A percentile compares a stretch with the other conserved stretches of the same genome.
Evolutionary conservation across 1,140 invertebrate species (phyloP).

Genomic region (Drosophila biarmipes): DNA sequence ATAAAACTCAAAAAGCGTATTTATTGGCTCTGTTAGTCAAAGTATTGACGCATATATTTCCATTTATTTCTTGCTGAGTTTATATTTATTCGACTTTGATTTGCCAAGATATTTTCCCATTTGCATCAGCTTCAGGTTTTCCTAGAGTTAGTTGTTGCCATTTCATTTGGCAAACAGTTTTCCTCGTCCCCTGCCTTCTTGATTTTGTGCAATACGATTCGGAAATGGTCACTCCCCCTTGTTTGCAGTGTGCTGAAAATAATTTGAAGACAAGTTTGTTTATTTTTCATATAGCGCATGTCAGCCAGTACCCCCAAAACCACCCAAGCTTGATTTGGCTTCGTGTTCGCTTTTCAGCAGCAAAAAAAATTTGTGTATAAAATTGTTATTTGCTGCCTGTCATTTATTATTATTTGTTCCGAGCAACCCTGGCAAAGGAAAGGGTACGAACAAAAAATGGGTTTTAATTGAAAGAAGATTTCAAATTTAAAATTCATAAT

Average conservation of each 20-base stretch:
- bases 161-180: constrained; percentile 53
- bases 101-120: constrained; percentile 13
- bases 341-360: constrained; percentile 17
- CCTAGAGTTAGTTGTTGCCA: constrained; percentile 13
- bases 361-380: constrained; percentile 20
- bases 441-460: constrained; percentile 7
- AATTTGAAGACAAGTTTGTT: constrained; percentile 66
- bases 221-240: constrained; percentile 9
- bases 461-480: constrained; percentile 73
- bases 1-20: constrained; percentile 2
- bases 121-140: constrained; percentile 22
- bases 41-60: background rate
- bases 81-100: constrained; percentile 8
- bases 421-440: constrained; percentile 10
- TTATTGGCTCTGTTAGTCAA: background rate
- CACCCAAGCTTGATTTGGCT: constrained; percentile 31
- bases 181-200: constrained; percentile 10
- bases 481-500: constrained; percentile 73
- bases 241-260: constrained; percentile 37
- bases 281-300: constrained; percentile 64
- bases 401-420: constrained; percentile 41
- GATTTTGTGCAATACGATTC: constrained; percentile 9
- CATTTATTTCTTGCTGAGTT: constrained; percentile 1
- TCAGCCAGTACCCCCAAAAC: constrained; percentile 10
- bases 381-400: constrained; percentile 48